Percentiles rank a stretch among this genome's conserved stretches.
Conservation (phyloP, 2,113 vertebrate genomes). For the Isichthys henryi region DNA sequence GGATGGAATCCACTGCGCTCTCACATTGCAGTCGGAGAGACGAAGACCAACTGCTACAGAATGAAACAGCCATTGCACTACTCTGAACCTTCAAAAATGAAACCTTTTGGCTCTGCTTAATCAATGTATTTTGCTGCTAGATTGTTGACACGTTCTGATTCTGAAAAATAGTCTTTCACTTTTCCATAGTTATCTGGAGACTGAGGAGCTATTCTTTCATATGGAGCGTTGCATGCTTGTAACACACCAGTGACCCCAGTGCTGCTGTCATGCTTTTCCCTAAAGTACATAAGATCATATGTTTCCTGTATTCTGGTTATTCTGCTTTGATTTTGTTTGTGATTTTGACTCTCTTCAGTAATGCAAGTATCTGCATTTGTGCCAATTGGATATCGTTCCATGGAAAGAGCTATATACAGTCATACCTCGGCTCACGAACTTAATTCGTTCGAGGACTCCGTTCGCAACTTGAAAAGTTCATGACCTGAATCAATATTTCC, state of each 20-base stretch:
- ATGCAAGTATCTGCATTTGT: background rate
- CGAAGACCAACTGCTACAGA: background rate
- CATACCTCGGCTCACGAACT: too few relatives aligned
- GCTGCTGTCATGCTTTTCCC: background rate
- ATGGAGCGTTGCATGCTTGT: background rate
- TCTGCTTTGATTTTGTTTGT: background rate
- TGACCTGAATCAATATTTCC: too few relatives aligned
- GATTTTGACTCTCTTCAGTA: background rate
- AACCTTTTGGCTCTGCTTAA: background rate
- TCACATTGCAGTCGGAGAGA: background rate
- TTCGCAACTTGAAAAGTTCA: too few relatives aligned
- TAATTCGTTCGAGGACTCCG: too few relatives aligned
- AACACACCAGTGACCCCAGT: background rate
- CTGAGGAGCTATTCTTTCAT: background rate
- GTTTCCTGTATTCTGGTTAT: background rate
- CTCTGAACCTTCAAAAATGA: background rate
- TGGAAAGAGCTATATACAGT: background rate
- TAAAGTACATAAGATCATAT: background rate
- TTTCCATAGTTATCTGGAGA: background rate
- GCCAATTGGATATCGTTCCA: background rate
- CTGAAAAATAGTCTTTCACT: background rate
- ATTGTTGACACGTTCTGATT: background rate
- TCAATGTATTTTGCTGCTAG: background rate
- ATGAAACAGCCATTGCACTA: background rate
- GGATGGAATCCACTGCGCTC: background rate